Evolutionary conservation across 1,140 invertebrate genomes (phyloP).

Genomic region (Cyrtorhinus lividipennis): DNA sequence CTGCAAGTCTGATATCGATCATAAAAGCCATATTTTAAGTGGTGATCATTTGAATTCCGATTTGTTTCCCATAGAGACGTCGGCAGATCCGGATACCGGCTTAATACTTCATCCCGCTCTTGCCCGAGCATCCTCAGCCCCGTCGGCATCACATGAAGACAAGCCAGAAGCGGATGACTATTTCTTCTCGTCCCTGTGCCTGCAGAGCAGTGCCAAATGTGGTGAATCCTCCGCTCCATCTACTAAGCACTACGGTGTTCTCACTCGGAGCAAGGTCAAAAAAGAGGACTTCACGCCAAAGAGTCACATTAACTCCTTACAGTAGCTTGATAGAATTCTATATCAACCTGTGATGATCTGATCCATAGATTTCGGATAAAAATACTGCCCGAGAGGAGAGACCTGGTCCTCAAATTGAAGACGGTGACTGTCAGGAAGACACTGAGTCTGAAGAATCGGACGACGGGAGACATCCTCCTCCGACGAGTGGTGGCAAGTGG

Average conservation of each 20-base stretch:
- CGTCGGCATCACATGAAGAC: neutral
- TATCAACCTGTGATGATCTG: neutral
- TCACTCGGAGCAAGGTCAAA: constrained; percentile 31
- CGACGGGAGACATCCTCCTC: constrained; percentile 35
- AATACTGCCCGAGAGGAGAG: neutral
- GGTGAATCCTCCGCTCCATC: constrained; percentile 22
- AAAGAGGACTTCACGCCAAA: too few species aligned
- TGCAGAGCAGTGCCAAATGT: constrained; percentile 57
- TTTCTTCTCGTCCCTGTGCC: constrained; percentile 69
- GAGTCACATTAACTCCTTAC: neutral
- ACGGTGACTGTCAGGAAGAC: constrained; percentile 36
- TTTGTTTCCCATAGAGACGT: too few species aligned
- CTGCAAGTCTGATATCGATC: too few species aligned
- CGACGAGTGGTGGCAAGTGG: constrained; percentile 27
- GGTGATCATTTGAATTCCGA: too few species aligned
- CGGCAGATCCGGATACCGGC: neutral
- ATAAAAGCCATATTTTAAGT: too few species aligned
- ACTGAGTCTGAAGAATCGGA: constrained; percentile 35
- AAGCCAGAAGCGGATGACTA: constrained; percentile 43
- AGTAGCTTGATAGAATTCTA: neutral
- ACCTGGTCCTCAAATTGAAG: constrained; percentile 21
- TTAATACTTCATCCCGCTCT: neutral
- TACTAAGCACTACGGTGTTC: constrained; percentile 31
- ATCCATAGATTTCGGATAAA: neutral
- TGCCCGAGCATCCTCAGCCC: neutral